phyloP scores from a whole-genome alignment of 2,113 vertebrate species.

The Chunga burmeisteri region DNA sequence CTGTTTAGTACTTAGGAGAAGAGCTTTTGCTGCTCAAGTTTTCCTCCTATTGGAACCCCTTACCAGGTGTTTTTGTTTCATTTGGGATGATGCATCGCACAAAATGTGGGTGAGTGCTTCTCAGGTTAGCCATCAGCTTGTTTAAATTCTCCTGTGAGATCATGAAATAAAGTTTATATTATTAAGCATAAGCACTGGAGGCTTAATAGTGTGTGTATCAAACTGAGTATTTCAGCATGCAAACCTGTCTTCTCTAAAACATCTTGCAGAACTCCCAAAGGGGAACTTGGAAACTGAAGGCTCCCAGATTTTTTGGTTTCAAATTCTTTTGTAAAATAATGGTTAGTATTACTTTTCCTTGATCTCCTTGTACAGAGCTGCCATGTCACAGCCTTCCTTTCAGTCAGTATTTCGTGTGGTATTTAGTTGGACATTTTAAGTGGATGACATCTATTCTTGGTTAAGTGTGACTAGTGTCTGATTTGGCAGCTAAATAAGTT shows the following conservation, averaged over 20 bases:
- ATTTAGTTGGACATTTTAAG: neutral
- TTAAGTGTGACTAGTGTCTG: neutral
- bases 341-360: neutral
- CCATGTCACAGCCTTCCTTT: neutral
- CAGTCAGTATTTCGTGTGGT: neutral
- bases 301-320: neutral
- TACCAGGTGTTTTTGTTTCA: slow-evolving; percentile 88
- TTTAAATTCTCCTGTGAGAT: slow-evolving; percentile 85
- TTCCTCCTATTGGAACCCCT: neutral
- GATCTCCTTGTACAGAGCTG: neutral
- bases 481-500: neutral
- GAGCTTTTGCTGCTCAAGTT: neutral
- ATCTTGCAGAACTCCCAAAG: neutral
- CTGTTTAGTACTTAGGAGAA: neutral
- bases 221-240: neutral
- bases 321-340: neutral
- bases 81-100: slow-evolving; percentile 89
- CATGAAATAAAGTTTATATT: neutral
- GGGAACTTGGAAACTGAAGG: neutral
- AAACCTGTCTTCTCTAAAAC: neutral
- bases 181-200: neutral
- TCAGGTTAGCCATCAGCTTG: slow-evolving; percentile 87
- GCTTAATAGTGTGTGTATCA: neutral
- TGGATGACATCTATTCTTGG: neutral
- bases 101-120: slow-evolving; percentile 88